Evolutionary conservation across 2,797 vertebrate genomes (phyloP), one percentile per base, ranked within the genome.

Genomic region (Fistularia tabacaria): DNA sequence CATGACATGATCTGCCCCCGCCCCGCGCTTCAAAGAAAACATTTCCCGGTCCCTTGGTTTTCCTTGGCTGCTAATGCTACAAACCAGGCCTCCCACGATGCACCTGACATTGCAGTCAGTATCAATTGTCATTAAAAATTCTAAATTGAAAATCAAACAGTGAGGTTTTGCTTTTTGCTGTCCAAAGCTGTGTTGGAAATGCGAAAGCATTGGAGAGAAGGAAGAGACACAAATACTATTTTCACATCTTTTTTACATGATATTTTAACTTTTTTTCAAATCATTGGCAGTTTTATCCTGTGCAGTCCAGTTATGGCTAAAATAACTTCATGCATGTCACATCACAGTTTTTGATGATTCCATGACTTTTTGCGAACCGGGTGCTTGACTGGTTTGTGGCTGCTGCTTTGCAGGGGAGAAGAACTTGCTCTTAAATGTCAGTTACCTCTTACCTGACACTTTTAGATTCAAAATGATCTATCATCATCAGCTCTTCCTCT

Each of bases 11-110:
- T 87, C 81, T 80, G 62, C 48, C 64, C 71, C 57, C 64, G 63
- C 3, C 49, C 65, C 58, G 64, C 0, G 10, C 69, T 67, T 49
- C 73, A 74, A 77, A 74, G 62, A 85, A 87, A 83, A 83, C 54
- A 87, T 83, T 84, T 83, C 72, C 66, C 58, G 59, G 70, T 54
- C 25, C 66, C 14, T 6, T 12, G 41, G 62, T 71, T 79, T 79
- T 73, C 79, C 77, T 76, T 74, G 80, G 73, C 82, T 79, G 78
- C 80, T 81, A 74, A 72, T 68, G 72, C 72, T 57, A 46, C 55
- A 70, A 78, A 61, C 50, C 49, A 64, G 71, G 57, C 62, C 56
- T 65, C 60, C 3, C 69, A 54, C 51, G 12, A 14, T 3, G 38
- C 38, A 40, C 47, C 53, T 44, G 58, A 64, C 68, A 59, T 63